Conservation (phyloP, 2,888 invertebrate genomes). For the Drosophila vallismaia region DNA sequence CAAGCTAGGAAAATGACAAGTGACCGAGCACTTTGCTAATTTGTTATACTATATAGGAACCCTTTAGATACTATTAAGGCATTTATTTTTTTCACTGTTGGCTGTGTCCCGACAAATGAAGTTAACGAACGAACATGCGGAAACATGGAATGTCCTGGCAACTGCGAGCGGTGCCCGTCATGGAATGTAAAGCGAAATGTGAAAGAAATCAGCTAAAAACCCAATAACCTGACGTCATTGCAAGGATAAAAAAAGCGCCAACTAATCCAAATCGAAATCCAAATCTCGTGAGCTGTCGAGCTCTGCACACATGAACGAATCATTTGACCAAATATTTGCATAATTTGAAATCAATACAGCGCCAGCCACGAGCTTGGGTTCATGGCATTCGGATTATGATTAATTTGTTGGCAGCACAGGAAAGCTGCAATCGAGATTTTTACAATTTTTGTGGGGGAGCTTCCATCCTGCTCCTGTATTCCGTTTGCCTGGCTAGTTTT, state of each 20-base stretch:
- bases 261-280: constrained; percentile 31
- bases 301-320: constrained; percentile 40
- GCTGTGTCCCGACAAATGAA: constrained; percentile 12
- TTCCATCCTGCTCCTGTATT: constrained; percentile 11
- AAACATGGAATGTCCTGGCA: constrained; percentile 3
- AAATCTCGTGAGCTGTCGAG: constrained; percentile 33
- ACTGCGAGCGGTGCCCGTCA: constrained; percentile 11
- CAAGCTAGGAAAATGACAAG: too few species aligned
- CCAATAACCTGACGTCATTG: constrained; percentile 27
- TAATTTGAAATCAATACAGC: constrained; percentile 39
- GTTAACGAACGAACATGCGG: constrained; percentile 4
- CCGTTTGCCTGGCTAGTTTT: constrained; percentile 22
- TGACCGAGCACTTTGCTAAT: too few species aligned
- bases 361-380: constrained; percentile 12
- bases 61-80: not conserved
- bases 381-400: constrained; percentile 37
- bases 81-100: constrained; percentile 5
- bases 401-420: constrained; percentile 19
- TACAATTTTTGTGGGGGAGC: constrained; percentile 2
- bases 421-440: constrained; percentile 11
- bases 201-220: constrained; percentile 16
- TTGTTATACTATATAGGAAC: too few species aligned
- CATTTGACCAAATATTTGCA: constrained; percentile 45
- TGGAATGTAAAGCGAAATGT: constrained; percentile 24
- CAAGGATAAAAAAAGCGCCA: constrained; percentile 16